phyloP scores from a whole-genome alignment of 64 coral and sea anemone species.

The Trachythela sp. region DNA sequence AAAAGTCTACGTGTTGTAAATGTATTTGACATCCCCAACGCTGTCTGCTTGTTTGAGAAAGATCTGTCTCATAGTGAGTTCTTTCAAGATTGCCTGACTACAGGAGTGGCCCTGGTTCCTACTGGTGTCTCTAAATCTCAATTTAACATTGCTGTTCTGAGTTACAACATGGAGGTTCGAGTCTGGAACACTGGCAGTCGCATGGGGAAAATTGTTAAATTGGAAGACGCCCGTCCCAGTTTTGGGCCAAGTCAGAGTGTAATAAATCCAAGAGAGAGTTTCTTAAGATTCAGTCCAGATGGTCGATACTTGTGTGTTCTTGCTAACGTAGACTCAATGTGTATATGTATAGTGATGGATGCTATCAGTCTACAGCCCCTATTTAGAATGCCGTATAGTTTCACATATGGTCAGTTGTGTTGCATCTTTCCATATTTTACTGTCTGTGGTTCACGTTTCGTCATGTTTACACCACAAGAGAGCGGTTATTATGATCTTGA shows the following conservation, averaged over 20 bases:
- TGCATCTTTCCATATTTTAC: neutral
- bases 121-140: neutral
- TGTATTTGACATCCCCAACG: neutral
- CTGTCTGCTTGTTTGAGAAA: neutral
- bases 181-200: neutral
- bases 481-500: neutral
- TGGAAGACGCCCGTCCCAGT: neutral
- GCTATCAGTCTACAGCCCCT: neutral
- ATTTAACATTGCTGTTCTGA: neutral
- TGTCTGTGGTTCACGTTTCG: neutral
- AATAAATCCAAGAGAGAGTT: neutral
- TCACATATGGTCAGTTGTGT: neutral
- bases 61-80: neutral
- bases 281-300: neutral
- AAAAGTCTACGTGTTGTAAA: neutral
- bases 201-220: neutral
- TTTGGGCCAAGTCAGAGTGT: neutral
- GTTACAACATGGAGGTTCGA: neutral
- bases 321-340: neutral
- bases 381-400: neutral
- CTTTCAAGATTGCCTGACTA: neutral
- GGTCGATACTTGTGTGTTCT: neutral
- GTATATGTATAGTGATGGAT: neutral
- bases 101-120: neutral
- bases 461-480: neutral